These are phyloP conservation scores for Brachionus koreanus DNA, from an alignment of 1,140 invertebrate species.

Conservation along the genomic window DNA sequence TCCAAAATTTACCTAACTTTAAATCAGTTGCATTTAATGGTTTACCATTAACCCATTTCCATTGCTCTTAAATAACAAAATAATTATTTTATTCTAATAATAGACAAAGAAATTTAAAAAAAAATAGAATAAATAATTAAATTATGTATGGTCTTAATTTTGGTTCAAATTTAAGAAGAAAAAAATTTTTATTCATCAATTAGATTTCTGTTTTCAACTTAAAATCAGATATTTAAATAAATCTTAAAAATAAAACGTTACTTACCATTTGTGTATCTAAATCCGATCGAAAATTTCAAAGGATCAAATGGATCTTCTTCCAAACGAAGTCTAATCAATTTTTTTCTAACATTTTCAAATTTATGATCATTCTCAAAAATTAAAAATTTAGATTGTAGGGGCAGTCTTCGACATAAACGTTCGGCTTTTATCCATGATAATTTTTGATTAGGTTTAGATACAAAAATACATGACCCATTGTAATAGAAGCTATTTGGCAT, in stretches of 20 bases:
- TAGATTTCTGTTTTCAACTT: neutral
- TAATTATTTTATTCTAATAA: too few species aligned
- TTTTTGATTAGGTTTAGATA: slow-evolving; percentile 23
- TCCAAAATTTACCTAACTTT: neutral
- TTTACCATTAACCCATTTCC: slow-evolving; percentile 18
- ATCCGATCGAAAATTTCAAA: slow-evolving; percentile 34
- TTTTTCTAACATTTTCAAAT: slow-evolving; percentile 1
- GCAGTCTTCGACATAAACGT: slow-evolving; percentile 21
- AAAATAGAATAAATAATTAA: neutral
- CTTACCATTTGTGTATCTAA: slow-evolving; percentile 20
- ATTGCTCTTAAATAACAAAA: neutral
- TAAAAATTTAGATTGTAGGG: slow-evolving; percentile 2
- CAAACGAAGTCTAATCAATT: slow-evolving; percentile 4
- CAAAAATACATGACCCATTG: slow-evolving; percentile 28
- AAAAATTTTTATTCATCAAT: too few species aligned
- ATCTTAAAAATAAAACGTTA: neutral
- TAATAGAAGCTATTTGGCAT: slow-evolving; percentile 22
- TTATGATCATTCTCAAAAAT: slow-evolving; percentile 37
- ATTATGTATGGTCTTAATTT: neutral
- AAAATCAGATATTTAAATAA: neutral
- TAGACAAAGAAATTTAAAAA: neutral
- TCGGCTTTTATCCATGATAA: slow-evolving; percentile 23
- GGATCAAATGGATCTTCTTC: slow-evolving; percentile 12
- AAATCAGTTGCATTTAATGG: neutral
- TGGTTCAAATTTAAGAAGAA: too few species aligned